Evolutionary conservation across 37 sponge, comb jelly and placozoan species (phyloP).

Genomic region (Ephydatia muelleri): DNA sequence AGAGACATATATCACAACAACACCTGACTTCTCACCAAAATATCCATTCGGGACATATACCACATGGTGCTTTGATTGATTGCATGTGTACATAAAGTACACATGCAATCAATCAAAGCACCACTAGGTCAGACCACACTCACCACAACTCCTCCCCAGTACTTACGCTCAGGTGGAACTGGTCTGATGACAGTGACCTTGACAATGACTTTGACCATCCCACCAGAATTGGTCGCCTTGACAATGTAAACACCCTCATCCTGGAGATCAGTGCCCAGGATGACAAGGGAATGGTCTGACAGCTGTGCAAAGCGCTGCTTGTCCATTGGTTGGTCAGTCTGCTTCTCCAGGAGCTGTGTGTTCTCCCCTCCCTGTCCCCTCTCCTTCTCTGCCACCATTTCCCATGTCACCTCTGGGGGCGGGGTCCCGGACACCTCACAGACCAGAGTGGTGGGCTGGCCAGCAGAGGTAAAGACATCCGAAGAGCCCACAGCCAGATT

Average conservation of each 20-base stretch:
- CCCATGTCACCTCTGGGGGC: conserved; percentile 61
- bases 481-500: conserved; percentile 32
- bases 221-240: conserved; percentile 48
- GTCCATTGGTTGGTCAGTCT: conserved; percentile 28
- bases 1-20: background rate
- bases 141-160: background rate
- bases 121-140: background rate
- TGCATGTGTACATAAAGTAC: too few relatives aligned
- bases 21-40: background rate
- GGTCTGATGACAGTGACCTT: conserved; percentile 64
- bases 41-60: background rate
- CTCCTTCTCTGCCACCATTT: background rate
- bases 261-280: conserved; percentile 33
- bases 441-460: conserved; percentile 61
- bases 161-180: conserved; percentile 60
- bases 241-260: conserved; percentile 68
- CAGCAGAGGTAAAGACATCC: conserved; percentile 59
- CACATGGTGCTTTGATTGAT: background rate
- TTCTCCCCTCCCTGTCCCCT: background rate
- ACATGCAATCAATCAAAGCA: too few relatives aligned
- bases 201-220: conserved; percentile 20
- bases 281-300: conserved; percentile 58
- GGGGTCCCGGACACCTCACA: conserved; percentile 67
- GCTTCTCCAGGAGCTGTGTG: background rate
- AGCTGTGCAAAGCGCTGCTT: conserved; percentile 48